Base-by-base conservation (phyloP, 2,888 invertebrate species). In the Seladonia tumulorum region DNA sequence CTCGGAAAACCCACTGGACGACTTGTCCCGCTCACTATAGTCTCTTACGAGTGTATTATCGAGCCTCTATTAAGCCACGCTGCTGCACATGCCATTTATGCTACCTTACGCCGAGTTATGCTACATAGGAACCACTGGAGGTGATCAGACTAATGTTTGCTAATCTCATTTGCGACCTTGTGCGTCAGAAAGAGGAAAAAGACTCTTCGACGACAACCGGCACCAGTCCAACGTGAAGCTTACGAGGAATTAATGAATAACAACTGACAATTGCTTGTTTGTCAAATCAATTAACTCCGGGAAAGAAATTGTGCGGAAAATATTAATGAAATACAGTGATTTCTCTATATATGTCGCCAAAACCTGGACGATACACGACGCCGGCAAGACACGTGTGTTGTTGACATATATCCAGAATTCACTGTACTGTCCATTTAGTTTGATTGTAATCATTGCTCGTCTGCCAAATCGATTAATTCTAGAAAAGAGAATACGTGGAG, bases 111-210 rank as follows among this genome's bases (percentile, higher is more conserved):
- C 72, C 80, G 79, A 75, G 80, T 70, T 75, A 75, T 74, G 82
- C 80, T 82, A 82, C 22, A 53, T 49, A 22, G 71, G 79, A 85
- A 82, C 85, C 80, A 71, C 82, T 77, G 35, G 35, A 72, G 70
- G 45, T 47, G 79, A 86, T 79, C 39, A 79, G 29, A 29, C 22
- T 73, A 18, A 16, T 72, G 25, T 25, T 77, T 71, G 71, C 42
- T 53, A 71, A 80, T 80, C 47, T 75, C 10, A 35, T 42, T 81
- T 81, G 45, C 25, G 5, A 5, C n/a, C 60, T 3, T 60, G 45
- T 45, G 29, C 72, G 63, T 22, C 29, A n/a, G 45, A 35, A 18
- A 29, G 14, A 25, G 18, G 18, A 66, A 60, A n/a, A 45, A 66
- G 1, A 35, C 18, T 0, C 14, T 35, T 18, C 7, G n/a, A 10